A percentile compares a stretch with the other conserved stretches of the same genome.
These are phyloP conservation scores for Callipepla squamata DNA, from an alignment of 2,113 vertebrate species.

Conservation along the genomic window DNA sequence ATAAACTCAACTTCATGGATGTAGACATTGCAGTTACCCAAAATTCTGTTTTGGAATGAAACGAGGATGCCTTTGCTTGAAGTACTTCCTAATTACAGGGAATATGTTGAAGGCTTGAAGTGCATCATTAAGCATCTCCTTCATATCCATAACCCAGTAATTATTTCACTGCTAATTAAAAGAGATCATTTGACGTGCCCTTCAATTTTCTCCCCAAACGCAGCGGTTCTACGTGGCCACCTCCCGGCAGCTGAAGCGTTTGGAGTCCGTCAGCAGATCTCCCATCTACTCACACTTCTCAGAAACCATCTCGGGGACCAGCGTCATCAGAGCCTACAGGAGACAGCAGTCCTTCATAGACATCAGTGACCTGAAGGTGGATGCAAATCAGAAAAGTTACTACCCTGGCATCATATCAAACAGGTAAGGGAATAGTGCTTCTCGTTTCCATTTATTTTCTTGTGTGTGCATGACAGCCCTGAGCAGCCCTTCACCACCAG, in stretches of 20 bases:
- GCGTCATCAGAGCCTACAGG: conserved; percentile 91
- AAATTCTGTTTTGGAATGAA: background rate
- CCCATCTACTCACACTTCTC: conserved; percentile 98
- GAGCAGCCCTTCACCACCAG: background rate
- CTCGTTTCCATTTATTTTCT: background rate
- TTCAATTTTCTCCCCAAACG: background rate
- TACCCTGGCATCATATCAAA: conserved; percentile 91
- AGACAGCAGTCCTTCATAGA: conserved; percentile 83
- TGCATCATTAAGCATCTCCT: background rate
- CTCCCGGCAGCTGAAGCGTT: conserved; percentile 93
- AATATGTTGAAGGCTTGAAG: background rate
- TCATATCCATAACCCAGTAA: background rate
- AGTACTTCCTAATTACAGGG: background rate
- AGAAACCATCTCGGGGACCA: conserved; percentile 90
- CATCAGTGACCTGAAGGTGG: conserved; percentile 86
- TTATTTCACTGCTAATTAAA: background rate
- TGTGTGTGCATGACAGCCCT: background rate
- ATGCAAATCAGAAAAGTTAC: conserved; percentile 91
- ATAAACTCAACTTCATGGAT: background rate
- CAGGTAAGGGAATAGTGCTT: conserved; percentile 76
- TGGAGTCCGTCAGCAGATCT: conserved; percentile 95
- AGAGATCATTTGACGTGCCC: background rate
- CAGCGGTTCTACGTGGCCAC: conserved; percentile 97
- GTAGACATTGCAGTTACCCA: background rate
- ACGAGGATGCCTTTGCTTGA: background rate